phyloP scores from a whole-genome alignment of 2,113 vertebrate species.

The Raja brachyura region DNA sequence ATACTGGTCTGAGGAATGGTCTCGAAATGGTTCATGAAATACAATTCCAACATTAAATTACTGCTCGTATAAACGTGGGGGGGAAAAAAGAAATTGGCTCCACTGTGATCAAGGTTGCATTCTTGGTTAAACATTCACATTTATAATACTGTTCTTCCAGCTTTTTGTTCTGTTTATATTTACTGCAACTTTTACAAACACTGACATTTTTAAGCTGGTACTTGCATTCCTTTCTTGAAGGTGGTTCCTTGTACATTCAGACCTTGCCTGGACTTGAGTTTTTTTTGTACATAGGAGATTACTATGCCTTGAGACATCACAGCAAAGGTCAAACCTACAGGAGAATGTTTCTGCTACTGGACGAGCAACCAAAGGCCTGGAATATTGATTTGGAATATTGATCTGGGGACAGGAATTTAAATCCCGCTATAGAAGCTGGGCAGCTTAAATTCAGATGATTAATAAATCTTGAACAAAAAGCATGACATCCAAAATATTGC shows the following conservation, averaged over 20 bases:
- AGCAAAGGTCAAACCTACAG: not conserved
- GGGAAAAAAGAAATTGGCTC: not conserved
- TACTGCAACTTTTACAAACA: not conserved
- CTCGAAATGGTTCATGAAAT: too few relatives aligned
- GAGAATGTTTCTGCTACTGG: too few relatives aligned
- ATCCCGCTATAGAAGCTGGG: too few relatives aligned
- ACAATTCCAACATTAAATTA: not conserved
- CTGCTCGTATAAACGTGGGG: not conserved
- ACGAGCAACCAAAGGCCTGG: too few relatives aligned
- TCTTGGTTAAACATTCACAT: not conserved
- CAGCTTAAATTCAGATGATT: too few relatives aligned
- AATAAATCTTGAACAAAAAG: too few relatives aligned
- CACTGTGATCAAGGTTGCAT: not conserved
- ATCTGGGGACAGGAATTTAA: too few relatives aligned
- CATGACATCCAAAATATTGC: too few relatives aligned
- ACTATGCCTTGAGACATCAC: constrained; percentile 5
- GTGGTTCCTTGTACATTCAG: not conserved
- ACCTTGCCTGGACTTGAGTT: not conserved
- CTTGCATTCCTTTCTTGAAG: not conserved
- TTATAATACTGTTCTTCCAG: not conserved
- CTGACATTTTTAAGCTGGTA: not conserved
- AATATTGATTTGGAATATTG: too few relatives aligned
- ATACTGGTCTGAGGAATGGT: too few relatives aligned
- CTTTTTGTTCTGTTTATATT: not conserved
- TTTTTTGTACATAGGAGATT: not conserved